phyloP scores from a whole-genome alignment of 2,797 vertebrate genomes.

The Tragopan temminckii region DNA sequence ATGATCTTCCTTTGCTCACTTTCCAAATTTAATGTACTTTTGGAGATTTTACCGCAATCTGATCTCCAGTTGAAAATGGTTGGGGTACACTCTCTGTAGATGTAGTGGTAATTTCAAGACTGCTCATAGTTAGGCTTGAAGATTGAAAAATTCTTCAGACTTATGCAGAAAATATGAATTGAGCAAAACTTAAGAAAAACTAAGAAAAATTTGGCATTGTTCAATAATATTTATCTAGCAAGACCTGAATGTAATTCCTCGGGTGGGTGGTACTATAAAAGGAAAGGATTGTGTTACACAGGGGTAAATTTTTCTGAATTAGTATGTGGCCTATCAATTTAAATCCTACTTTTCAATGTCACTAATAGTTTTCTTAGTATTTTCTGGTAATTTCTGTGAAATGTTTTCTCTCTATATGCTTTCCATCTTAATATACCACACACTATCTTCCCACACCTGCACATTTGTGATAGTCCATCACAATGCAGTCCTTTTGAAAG shows the following conservation, averaged over 20 bases:
- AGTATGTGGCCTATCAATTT: not conserved
- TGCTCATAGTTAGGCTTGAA: not conserved
- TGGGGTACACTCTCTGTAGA: not conserved
- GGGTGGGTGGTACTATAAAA: not conserved
- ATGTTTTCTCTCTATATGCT: not conserved
- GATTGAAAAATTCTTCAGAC: not conserved
- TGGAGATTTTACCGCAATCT: constrained; percentile 37
- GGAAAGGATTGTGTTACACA: not conserved
- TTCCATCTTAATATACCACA: not conserved
- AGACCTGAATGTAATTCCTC: not conserved
- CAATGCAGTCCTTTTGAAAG: not conserved
- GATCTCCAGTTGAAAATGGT: constrained; percentile 28
- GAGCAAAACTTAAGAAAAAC: not conserved
- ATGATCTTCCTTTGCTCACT: not conserved
- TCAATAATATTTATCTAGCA: constrained; percentile 1
- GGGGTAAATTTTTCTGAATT: not conserved
- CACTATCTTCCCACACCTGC: not conserved
- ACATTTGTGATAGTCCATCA: not conserved
- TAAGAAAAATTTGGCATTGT: not conserved
- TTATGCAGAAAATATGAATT: not conserved
- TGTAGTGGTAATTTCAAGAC: constrained; percentile 3
- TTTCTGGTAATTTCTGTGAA: not conserved
- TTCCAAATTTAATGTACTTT: not conserved
- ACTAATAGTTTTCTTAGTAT: not conserved
- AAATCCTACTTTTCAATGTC: constrained; percentile 19